Evolutionary conservation across 1,140 invertebrate species (phyloP).

Genomic region (Brachionus calyciflorus): DNA sequence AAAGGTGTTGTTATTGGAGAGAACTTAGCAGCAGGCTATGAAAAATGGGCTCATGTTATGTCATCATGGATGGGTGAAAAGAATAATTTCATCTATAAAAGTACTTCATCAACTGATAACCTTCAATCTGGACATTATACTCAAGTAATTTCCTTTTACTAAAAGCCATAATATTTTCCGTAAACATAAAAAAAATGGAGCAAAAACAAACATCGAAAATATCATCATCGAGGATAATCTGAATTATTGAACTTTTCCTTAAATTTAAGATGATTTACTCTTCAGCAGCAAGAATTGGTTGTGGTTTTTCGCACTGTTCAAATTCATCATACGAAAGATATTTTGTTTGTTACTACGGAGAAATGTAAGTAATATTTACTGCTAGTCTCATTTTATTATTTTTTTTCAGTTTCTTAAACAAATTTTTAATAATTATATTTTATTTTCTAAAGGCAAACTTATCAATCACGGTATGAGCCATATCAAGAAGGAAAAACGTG

Average conservation of each 20-base stretch:
- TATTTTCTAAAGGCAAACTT: slow-evolving; percentile 43
- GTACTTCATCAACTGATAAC: slow-evolving; percentile 2
- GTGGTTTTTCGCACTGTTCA: slow-evolving; percentile 18
- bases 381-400: too few relatives aligned
- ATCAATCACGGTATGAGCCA: slow-evolving; percentile 29
- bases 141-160: too few relatives aligned
- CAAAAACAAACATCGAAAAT: too few relatives aligned
- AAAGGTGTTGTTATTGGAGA: slow-evolving; percentile 45
- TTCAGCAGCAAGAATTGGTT: slow-evolving; percentile 40
- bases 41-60: slow-evolving; percentile 43
- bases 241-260: too few relatives aligned
- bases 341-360: slow-evolving; percentile 46
- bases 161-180: too few relatives aligned
- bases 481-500: slow-evolving; percentile 44
- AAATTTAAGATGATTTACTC: slow-evolving; percentile 38
- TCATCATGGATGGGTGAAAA: slow-evolving; percentile 40
- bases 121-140: slow-evolving; percentile 46
- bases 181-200: too few relatives aligned
- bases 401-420: too few relatives aligned
- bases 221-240: too few relatives aligned
- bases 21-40: slow-evolving; percentile 44
- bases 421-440: neutral
- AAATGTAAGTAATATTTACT: too few relatives aligned
- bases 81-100: slow-evolving; percentile 42
- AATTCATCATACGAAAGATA: slow-evolving; percentile 42